Evolutionary conservation across 2,113 vertebrate species (phyloP).

Genomic region (Gambusia holbrooki): DNA sequence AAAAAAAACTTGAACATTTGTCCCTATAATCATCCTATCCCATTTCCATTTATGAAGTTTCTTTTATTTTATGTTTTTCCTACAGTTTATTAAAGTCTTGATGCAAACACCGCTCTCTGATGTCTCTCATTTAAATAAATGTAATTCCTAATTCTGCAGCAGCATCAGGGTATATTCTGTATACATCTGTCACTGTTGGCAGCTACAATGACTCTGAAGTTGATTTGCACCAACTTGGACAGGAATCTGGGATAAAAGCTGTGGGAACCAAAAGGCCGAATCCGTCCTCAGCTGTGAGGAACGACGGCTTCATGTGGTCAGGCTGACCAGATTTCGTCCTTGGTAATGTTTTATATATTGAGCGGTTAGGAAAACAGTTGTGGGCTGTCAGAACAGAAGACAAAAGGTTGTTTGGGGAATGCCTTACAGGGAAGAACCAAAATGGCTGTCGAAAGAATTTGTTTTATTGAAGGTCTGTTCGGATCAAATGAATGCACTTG

Average conservation of each 20-base stretch:
- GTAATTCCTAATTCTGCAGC: slow-evolving; percentile 5
- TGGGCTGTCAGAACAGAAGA: slow-evolving; percentile 66
- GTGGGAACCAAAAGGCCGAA: slow-evolving; percentile 43
- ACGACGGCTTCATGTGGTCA: slow-evolving; percentile 58
- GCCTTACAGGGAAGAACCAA: slow-evolving; percentile 62
- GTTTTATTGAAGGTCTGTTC: slow-evolving; percentile 81
- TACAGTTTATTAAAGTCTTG: not conserved
- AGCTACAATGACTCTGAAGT: not conserved
- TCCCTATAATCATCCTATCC: not conserved
- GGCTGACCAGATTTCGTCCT: slow-evolving; percentile 63
- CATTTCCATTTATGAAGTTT: slow-evolving; percentile 3
- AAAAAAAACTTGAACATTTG: slow-evolving; percentile 8
- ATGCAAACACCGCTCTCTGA: not conserved
- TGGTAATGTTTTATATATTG: slow-evolving; percentile 81
- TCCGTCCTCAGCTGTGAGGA: slow-evolving; percentile 48
- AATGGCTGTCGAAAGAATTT: slow-evolving; percentile 74
- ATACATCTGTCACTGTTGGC: slow-evolving; percentile 25
- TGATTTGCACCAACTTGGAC: slow-evolving; percentile 15
- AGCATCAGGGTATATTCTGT: slow-evolving; percentile 22
- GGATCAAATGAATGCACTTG: slow-evolving; percentile 84
- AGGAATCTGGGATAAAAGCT: slow-evolving; percentile 29
- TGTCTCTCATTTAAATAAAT: not conserved
- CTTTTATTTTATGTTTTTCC: not conserved
- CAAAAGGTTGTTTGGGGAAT: slow-evolving; percentile 73
- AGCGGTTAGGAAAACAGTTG: slow-evolving; percentile 71